Percentiles rank a stretch among this genome's conserved stretches.
phyloP scores from a whole-genome alignment of 2,113 vertebrate genomes.

The Scophthalmus maximus region DNA sequence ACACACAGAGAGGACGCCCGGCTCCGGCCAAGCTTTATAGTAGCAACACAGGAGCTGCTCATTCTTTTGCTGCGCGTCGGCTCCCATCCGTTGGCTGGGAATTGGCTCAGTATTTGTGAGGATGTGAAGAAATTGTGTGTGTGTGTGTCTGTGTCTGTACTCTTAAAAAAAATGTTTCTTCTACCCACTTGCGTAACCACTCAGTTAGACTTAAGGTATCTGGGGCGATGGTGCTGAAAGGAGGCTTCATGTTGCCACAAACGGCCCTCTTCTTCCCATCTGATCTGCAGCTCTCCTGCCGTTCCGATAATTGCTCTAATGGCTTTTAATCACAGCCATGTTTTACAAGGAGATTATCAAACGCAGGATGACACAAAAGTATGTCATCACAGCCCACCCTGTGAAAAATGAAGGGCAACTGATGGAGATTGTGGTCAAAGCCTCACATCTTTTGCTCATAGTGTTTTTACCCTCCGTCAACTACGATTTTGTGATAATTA shows the following conservation, averaged over 20 bases:
- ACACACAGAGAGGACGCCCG: conserved; percentile 69
- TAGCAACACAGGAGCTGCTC: conserved; percentile 57
- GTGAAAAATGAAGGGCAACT: conserved; percentile 22
- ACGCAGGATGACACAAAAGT: conserved; percentile 31
- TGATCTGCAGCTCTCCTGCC: conserved; percentile 53
- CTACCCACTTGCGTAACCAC: conserved; percentile 63
- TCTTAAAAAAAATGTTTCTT: conserved; percentile 31
- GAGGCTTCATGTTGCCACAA: conserved; percentile 57
- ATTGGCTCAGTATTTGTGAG: conserved; percentile 55
- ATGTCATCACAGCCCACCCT: conserved; percentile 30
- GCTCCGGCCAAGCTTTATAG: conserved; percentile 58
- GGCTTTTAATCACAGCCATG: conserved; percentile 62
- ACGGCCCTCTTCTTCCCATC: conserved; percentile 41
- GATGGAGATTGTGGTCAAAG: conserved; percentile 29
- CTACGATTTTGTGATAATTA: conserved; percentile 6
- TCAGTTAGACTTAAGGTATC: conserved; percentile 63
- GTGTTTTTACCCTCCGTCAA: conserved; percentile 30
- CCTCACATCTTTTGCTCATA: conserved; percentile 2
- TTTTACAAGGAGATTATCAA: conserved; percentile 60
- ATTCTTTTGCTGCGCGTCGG: conserved; percentile 64
- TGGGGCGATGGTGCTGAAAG: conserved; percentile 60
- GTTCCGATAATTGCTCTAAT: conserved; percentile 71
- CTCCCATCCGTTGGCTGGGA: conserved; percentile 51
- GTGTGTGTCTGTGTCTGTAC: conserved; percentile 8
- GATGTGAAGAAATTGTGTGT: conserved; percentile 20